A percentile compares a stretch with the other conserved stretches of the same genome.
These are phyloP conservation scores for Ferrisia virgata DNA, from an alignment of 2,888 invertebrate genomes.

Conservation along the genomic window DNA sequence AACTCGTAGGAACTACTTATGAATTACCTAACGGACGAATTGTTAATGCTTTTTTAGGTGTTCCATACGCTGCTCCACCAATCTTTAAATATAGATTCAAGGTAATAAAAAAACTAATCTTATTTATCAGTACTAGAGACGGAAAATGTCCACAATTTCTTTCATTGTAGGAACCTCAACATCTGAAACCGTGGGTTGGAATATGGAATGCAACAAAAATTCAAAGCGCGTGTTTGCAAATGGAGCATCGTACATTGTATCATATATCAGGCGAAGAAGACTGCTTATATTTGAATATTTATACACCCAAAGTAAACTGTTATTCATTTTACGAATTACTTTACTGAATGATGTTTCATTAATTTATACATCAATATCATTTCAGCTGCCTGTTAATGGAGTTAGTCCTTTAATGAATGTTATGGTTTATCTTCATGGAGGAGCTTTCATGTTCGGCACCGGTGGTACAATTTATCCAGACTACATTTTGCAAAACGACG, in stretches of 20 bases:
- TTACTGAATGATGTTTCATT: no score
- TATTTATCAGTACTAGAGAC: neutral
- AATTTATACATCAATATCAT: no score
- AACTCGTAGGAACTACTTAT: conserved; percentile 41
- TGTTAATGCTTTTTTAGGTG: conserved; percentile 48
- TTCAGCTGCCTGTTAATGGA: conserved; percentile 45
- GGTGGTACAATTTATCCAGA: conserved; percentile 49
- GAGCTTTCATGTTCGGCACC: conserved; percentile 50
- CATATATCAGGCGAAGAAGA: conserved; percentile 62
- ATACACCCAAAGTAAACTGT: conserved; percentile 59
- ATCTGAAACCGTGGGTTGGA: conserved; percentile 62
- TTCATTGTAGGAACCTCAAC: conserved; percentile 57
- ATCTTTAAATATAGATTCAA: conserved; percentile 49
- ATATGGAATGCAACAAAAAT: conserved; percentile 65
- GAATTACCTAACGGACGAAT: conserved; percentile 39
- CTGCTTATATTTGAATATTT: conserved; percentile 65
- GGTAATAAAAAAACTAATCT: conserved; percentile 45
- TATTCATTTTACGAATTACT: no score
- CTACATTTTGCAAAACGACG: conserved; percentile 50
- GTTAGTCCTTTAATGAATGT: conserved; percentile 52
- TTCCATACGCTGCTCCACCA: conserved; percentile 50
- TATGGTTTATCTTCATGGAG: conserved; percentile 51
- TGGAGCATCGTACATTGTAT: conserved; percentile 55
- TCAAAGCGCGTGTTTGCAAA: conserved; percentile 64
- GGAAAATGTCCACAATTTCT: neutral